Conservation (phyloP, 2,888 invertebrate species). For the Nyleta sp. region DNA sequence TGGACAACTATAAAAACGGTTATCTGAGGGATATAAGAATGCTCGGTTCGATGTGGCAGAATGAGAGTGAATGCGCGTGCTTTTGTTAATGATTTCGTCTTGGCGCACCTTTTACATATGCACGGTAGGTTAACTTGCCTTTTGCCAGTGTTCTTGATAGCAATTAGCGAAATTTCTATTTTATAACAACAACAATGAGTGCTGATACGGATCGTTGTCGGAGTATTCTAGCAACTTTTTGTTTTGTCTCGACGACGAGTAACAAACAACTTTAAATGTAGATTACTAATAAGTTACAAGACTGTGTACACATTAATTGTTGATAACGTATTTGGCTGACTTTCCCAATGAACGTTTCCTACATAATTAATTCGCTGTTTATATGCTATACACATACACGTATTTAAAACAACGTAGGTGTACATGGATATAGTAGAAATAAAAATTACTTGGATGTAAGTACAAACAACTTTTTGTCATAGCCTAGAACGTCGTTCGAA, state of each 20-base stretch:
- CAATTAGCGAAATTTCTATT: slow-evolving; percentile 66
- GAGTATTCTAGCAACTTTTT: background rate
- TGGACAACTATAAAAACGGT: slow-evolving; percentile 10
- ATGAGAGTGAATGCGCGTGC: slow-evolving; percentile 33
- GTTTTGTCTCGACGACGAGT: slow-evolving; percentile 33
- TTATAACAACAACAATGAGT: slow-evolving; percentile 50
- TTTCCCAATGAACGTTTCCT: slow-evolving; percentile 60
- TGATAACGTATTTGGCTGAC: slow-evolving; percentile 56
- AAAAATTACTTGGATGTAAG: slow-evolving; percentile 55
- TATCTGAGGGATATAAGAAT: slow-evolving; percentile 11
- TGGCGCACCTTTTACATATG: slow-evolving; percentile 69
- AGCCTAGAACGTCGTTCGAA: slow-evolving; percentile 41
- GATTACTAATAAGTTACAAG: slow-evolving; percentile 59
- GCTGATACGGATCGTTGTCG: slow-evolving; percentile 29
- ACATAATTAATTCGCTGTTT: slow-evolving; percentile 63
- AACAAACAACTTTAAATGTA: slow-evolving; percentile 41
- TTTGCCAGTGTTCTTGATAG: slow-evolving; percentile 67
- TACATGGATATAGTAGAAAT: slow-evolving; percentile 55
- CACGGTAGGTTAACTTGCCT: slow-evolving; percentile 70
- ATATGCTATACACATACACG: slow-evolving; percentile 56
- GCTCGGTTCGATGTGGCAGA: slow-evolving; percentile 21
- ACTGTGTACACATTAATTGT: slow-evolving; percentile 62
- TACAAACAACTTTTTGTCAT: slow-evolving; percentile 58
- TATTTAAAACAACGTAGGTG: slow-evolving; percentile 52
- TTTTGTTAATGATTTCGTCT: slow-evolving; percentile 62